phyloP scores from a whole-genome alignment of 2,888 invertebrate species.

The Galeopsomyia nigrocyanea region DNA sequence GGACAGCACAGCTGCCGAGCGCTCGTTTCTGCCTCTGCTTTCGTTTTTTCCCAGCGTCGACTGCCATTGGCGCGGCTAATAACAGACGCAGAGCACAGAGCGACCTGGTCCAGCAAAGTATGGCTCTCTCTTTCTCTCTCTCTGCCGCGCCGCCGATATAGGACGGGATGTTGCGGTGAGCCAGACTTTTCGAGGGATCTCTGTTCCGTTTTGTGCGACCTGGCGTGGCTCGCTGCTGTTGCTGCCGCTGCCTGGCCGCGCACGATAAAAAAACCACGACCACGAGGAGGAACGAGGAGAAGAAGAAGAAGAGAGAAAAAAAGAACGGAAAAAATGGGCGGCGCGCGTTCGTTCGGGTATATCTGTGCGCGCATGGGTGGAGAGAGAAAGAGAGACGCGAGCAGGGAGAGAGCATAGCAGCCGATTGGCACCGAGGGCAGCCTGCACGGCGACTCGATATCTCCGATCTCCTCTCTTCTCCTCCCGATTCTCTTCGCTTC shows the following conservation, averaged over 20 bases:
- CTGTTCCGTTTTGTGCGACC: too few species aligned
- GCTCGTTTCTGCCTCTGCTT: neutral
- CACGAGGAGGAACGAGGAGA: neutral
- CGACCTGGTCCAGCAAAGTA: conserved; percentile 18
- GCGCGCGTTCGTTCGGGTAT: conserved; percentile 55
- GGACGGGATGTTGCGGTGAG: too few species aligned
- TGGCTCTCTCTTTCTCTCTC: conserved; percentile 3
- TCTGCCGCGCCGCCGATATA: too few species aligned
- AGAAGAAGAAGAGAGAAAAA: conserved; percentile 18
- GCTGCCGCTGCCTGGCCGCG: too few species aligned
- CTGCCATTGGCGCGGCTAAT: conserved; percentile 20
- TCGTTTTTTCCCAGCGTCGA: neutral
- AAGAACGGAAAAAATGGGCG: conserved; percentile 65
- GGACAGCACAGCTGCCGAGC: neutral
- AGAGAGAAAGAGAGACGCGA: neutral
- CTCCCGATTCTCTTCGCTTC: too few species aligned
- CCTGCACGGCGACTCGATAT: conserved; percentile 59
- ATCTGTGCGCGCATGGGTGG: conserved; percentile 2
- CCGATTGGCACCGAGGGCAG: conserved; percentile 52
- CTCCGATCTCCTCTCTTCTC: neutral
- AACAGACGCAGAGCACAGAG: conserved; percentile 2
- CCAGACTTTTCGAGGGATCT: too few species aligned
- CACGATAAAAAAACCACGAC: neutral
- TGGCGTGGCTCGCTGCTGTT: conserved; percentile 8
- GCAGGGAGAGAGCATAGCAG: conserved; percentile 43